These are phyloP conservation scores for Gobiocypris rarus DNA, from an alignment of 2,113 vertebrate genomes.

Conservation along the genomic window DNA sequence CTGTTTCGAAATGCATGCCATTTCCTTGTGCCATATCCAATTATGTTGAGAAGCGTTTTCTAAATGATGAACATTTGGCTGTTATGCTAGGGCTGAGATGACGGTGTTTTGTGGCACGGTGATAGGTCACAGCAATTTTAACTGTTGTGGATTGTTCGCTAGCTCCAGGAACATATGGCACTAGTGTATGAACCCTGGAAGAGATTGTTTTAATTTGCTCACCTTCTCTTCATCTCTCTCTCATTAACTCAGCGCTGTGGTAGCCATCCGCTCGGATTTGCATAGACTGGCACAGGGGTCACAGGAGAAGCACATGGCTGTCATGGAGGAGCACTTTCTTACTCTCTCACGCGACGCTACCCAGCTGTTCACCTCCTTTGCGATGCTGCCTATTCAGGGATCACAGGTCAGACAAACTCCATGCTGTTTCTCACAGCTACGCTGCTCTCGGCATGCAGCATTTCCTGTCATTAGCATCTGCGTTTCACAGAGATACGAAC, in stretches of 20 bases:
- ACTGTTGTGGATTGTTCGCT: background rate
- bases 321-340: background rate
- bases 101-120: background rate
- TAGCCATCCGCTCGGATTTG: conserved; percentile 20
- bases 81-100: conserved; percentile 4
- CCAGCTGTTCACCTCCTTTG: conserved; percentile 29
- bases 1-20: conserved; percentile 22
- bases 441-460: conserved; percentile 2
- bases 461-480: conserved; percentile 26
- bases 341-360: background rate
- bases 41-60: background rate
- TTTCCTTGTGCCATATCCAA: conserved; percentile 39
- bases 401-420: conserved; percentile 20
- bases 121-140: conserved; percentile 24
- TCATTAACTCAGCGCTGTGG: conserved; percentile 35
- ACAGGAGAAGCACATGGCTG: conserved; percentile 9
- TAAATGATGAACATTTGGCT: conserved; percentile 43
- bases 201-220: conserved; percentile 22
- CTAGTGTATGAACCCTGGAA: conserved; percentile 16
- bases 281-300: conserved; percentile 35
- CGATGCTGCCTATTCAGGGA: background rate
- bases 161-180: conserved; percentile 26
- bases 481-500: background rate
- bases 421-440: background rate
- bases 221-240: conserved; percentile 2